Evolutionary conservation across 2,888 invertebrate species (phyloP).

Genomic region (Mayetiola destructor): DNA sequence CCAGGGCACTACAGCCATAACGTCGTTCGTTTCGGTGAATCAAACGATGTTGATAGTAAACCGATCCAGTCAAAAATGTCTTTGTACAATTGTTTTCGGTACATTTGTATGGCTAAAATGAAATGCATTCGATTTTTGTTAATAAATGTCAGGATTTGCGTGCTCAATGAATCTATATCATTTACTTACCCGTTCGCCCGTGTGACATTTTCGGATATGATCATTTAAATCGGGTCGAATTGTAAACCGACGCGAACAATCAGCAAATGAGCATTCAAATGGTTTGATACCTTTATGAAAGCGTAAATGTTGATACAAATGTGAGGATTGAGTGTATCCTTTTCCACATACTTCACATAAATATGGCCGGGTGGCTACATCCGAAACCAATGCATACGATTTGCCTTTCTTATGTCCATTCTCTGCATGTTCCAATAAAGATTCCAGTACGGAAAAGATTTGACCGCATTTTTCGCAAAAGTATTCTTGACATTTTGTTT

Average conservation of each 20-base stretch:
- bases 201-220: constrained; percentile 48
- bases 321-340: constrained; percentile 46
- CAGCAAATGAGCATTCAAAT: constrained; percentile 44
- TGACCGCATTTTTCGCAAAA: constrained; percentile 32
- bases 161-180: constrained; percentile 44
- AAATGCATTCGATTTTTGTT: neutral
- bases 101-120: constrained; percentile 41
- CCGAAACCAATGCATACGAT: constrained; percentile 31
- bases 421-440: constrained; percentile 38
- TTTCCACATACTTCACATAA: constrained; percentile 48
- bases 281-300: constrained; percentile 52
- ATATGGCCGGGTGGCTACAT: constrained; percentile 33
- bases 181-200: too few species aligned
- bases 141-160: neutral
- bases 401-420: constrained; percentile 39
- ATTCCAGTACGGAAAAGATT: constrained; percentile 25
- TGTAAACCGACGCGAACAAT: constrained; percentile 45
- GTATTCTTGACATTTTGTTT: constrained; percentile 23
- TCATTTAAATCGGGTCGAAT: constrained; percentile 48
- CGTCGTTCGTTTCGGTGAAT: constrained; percentile 48
- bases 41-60: constrained; percentile 47
- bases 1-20: constrained; percentile 47
- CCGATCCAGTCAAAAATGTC: constrained; percentile 47
- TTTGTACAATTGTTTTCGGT: constrained; percentile 45
- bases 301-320: constrained; percentile 49